Conservation (phyloP, 2,797 vertebrate species). For the Acomys russatus region DNA sequence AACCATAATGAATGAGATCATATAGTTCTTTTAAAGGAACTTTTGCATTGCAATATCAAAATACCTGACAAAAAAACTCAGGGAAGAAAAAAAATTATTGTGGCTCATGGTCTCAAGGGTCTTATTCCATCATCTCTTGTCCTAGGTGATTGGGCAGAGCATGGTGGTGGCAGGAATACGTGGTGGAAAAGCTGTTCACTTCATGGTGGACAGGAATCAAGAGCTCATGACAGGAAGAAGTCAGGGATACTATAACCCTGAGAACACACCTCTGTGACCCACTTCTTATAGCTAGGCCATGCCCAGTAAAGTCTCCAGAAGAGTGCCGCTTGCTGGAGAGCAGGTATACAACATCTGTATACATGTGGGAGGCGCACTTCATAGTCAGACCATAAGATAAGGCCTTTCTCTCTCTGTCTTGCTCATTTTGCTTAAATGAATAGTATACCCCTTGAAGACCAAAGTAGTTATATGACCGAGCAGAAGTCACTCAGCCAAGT, state of each 20-base stretch:
- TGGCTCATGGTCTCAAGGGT: neutral
- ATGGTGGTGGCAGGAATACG: neutral
- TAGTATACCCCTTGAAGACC: neutral
- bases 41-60: neutral
- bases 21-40: neutral
- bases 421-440: neutral
- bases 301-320: neutral
- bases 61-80: neutral
- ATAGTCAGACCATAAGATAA: neutral
- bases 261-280: neutral
- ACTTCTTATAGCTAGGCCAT: neutral
- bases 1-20: neutral
- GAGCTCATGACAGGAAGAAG: neutral
- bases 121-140: neutral
- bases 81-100: neutral
- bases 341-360: neutral
- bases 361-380: neutral
- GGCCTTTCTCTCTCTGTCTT: neutral
- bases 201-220: neutral
- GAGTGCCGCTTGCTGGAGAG: neutral
- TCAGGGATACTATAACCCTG: too few species aligned
- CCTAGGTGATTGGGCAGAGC: neutral
- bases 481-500: neutral
- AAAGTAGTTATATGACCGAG: neutral
- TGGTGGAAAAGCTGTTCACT: neutral